Evolutionary conservation across 2,888 invertebrate genomes (phyloP).

Genomic region (Temnothorax rugatulus): DNA sequence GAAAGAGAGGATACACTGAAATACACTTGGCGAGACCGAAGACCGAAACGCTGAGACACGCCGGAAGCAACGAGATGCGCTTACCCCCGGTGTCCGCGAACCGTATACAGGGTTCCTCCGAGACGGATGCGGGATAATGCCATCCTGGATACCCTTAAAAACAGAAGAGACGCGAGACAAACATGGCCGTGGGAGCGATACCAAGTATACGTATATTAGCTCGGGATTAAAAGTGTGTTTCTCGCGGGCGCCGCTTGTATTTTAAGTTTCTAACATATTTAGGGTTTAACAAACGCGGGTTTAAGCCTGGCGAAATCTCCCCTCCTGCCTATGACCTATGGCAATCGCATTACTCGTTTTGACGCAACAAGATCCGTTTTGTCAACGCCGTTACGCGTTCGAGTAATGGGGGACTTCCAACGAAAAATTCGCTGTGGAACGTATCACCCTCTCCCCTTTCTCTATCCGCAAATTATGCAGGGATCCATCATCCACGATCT

Average conservation of each 20-base stretch:
- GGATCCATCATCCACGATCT: constrained; percentile 39
- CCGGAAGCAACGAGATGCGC: constrained; percentile 42
- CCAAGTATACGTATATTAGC: not conserved
- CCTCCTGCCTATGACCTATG: not conserved
- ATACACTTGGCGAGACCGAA: constrained; percentile 48
- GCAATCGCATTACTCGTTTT: not conserved
- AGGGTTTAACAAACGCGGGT: not conserved
- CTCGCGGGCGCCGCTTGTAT: not conserved
- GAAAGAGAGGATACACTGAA: constrained; percentile 43
- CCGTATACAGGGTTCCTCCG: not conserved
- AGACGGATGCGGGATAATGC: not conserved
- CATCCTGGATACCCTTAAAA: not conserved
- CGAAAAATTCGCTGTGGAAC: not conserved
- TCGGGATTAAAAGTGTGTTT: constrained; percentile 3
- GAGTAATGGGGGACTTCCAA: constrained; percentile 5
- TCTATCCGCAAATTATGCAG: constrained; percentile 1
- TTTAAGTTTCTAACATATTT: not conserved
- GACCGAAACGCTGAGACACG: constrained; percentile 21
- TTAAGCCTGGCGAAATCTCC: not conserved
- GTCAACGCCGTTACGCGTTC: constrained; percentile 9
- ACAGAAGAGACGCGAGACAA: not conserved
- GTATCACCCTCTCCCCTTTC: no score
- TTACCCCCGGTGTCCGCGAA: not conserved
- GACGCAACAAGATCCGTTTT: constrained; percentile 27
- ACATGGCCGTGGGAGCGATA: no score